phyloP scores from a whole-genome alignment of 2,113 vertebrate genomes.

The Hoplias malabaricus region DNA sequence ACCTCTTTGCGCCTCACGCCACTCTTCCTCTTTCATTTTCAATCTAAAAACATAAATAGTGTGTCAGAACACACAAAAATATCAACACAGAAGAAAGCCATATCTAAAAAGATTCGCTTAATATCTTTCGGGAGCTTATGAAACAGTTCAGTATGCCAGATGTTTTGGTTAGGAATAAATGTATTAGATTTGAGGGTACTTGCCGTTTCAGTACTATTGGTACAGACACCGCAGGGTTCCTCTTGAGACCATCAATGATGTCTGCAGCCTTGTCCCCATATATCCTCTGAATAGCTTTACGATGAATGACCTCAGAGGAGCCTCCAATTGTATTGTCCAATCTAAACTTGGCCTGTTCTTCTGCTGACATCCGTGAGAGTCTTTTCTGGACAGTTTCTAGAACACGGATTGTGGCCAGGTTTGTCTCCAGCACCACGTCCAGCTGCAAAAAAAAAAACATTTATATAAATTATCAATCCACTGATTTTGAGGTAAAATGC shows the following conservation, averaged over 20 bases:
- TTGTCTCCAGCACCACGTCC: conserved; percentile 96
- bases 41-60: conserved; percentile 73
- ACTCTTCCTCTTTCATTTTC: conserved; percentile 99
- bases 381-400: conserved; percentile 93
- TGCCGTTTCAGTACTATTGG: conserved; percentile 97
- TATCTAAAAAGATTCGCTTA: background rate
- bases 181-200: background rate
- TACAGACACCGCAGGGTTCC: conserved; percentile 90
- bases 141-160: background rate
- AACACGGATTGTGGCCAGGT: conserved; percentile 92
- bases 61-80: background rate
- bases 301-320: conserved; percentile 95
- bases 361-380: conserved; percentile 92
- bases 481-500: background rate
- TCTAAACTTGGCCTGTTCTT: conserved; percentile 94
- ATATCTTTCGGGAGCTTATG: background rate
- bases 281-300: conserved; percentile 99
- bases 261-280: conserved; percentile 95
- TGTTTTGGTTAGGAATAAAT: conserved; percentile 4
- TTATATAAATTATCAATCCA: background rate
- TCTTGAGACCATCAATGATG: conserved; percentile 94
- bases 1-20: conserved; percentile 97
- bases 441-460: conserved; percentile 73
- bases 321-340: conserved; percentile 96
- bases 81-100: background rate